Evolutionary conservation across 2,888 invertebrate species (phyloP).

Genomic region (Cephonodes hylas): DNA sequence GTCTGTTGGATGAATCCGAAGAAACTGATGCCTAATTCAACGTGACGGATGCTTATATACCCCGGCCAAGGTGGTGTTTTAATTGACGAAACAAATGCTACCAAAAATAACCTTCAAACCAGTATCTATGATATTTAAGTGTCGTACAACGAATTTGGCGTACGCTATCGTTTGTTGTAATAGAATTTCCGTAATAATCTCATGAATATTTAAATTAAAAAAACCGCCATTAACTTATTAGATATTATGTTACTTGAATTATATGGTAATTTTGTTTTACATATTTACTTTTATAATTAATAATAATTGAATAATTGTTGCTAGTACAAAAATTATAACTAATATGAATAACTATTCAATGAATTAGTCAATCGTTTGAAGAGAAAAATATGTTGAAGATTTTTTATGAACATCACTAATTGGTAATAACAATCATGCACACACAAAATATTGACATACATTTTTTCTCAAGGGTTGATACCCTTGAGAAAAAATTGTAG

Average conservation of each 20-base stretch:
- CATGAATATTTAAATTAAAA: conserved; percentile 7
- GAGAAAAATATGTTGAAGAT: too few species aligned
- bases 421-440: too few species aligned
- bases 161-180: conserved; percentile 30
- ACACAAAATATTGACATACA: too few species aligned
- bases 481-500: too few species aligned
- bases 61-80: conserved; percentile 26
- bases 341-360: too few species aligned
- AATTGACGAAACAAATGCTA: conserved; percentile 57
- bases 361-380: too few species aligned
- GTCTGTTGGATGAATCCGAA: conserved; percentile 52
- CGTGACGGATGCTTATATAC: conserved; percentile 63
- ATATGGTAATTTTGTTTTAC: background rate
- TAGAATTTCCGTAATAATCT: conserved; percentile 22
- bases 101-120: conserved; percentile 60
- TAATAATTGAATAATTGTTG: background rate
- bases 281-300: background rate
- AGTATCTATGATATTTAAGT: conserved; percentile 38
- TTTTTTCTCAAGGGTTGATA: too few species aligned
- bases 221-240: background rate
- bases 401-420: too few species aligned
- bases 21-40: conserved; percentile 62
- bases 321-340: too few species aligned
- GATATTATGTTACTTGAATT: background rate
- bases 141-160: conserved; percentile 20